phyloP scores from a whole-genome alignment of 2,888 invertebrate species.

The Aphidoletes aphidimyza region DNA sequence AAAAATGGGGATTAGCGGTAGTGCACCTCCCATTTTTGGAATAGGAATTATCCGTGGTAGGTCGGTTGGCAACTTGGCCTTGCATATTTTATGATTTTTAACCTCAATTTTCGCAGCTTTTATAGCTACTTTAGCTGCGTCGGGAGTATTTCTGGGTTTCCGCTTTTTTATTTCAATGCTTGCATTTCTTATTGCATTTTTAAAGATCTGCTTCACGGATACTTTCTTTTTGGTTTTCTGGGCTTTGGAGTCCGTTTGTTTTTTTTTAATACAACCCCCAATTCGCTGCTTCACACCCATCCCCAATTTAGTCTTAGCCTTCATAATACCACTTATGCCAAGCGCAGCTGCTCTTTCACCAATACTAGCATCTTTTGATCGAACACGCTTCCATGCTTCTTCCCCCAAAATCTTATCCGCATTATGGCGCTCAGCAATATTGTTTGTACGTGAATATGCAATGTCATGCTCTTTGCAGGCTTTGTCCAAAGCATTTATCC shows the following conservation, averaged over 20 bases:
- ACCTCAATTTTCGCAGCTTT: not conserved
- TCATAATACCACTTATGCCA: slow-evolving; percentile 57
- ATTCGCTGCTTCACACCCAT: slow-evolving; percentile 56
- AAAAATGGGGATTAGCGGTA: slow-evolving; percentile 62
- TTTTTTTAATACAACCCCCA: not conserved
- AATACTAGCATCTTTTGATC: slow-evolving; percentile 56
- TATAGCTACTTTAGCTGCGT: not conserved
- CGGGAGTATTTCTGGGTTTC: not conserved
- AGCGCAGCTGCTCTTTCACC: slow-evolving; percentile 57
- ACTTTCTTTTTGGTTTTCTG: not conserved
- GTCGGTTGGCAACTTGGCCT: not conserved
- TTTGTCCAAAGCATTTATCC: slow-evolving; percentile 59
- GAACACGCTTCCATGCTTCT: slow-evolving; percentile 57
- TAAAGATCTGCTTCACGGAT: not conserved
- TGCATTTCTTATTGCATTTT: not conserved
- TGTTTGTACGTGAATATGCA: slow-evolving; percentile 56
- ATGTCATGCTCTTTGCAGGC: slow-evolving; percentile 59
- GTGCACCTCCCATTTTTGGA: slow-evolving; percentile 62
- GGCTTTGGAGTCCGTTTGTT: not conserved
- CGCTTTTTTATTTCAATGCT: not conserved
- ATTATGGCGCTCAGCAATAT: slow-evolving; percentile 33
- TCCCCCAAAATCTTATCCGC: slow-evolving; percentile 56
- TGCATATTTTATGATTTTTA: not conserved
- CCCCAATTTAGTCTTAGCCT: slow-evolving; percentile 57
- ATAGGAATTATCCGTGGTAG: slow-evolving; percentile 61